Percentiles rank a stretch among this genome's conserved stretches.
phyloP scores from a whole-genome alignment of 2,888 invertebrate species.

The Nipponacmea schrenckii region DNA sequence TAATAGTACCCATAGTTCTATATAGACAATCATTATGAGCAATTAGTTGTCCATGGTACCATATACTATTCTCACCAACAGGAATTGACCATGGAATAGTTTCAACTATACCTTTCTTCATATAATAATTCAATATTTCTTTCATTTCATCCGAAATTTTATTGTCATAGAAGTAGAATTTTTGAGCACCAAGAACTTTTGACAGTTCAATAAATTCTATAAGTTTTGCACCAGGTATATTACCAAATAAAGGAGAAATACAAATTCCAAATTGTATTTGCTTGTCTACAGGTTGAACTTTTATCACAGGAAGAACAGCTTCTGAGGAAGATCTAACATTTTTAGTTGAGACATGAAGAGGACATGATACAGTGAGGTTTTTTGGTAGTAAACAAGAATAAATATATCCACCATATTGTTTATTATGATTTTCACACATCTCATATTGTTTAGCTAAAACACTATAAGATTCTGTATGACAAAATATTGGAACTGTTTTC shows the following conservation, averaged over 20 bases:
- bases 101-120: constrained; percentile 39
- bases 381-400: constrained; percentile 49
- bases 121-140: constrained; percentile 46
- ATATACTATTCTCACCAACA: constrained; percentile 39
- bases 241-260: constrained; percentile 60
- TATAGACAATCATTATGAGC: constrained; percentile 63
- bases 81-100: constrained; percentile 54
- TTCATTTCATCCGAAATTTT: constrained; percentile 34
- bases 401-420: constrained; percentile 54
- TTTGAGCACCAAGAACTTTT: constrained; percentile 55
- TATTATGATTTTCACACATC: constrained; percentile 60
- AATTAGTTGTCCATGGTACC: constrained; percentile 61
- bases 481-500: constrained; percentile 33
- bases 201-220: constrained; percentile 60
- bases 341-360: constrained; percentile 21
- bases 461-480: constrained; percentile 24
- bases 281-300: constrained; percentile 14
- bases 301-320: constrained; percentile 29
- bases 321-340: constrained; percentile 1
- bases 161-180: constrained; percentile 58
- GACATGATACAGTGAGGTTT: constrained; percentile 25
- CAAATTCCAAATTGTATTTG: constrained; percentile 50
- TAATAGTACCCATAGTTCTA: constrained; percentile 50
- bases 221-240: constrained; percentile 38
- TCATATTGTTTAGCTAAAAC: constrained; percentile 44